Percentiles rank a stretch among this genome's conserved stretches.
phyloP scores from a whole-genome alignment of 2,797 vertebrate genomes.

The Acanthopagrus latus region DNA sequence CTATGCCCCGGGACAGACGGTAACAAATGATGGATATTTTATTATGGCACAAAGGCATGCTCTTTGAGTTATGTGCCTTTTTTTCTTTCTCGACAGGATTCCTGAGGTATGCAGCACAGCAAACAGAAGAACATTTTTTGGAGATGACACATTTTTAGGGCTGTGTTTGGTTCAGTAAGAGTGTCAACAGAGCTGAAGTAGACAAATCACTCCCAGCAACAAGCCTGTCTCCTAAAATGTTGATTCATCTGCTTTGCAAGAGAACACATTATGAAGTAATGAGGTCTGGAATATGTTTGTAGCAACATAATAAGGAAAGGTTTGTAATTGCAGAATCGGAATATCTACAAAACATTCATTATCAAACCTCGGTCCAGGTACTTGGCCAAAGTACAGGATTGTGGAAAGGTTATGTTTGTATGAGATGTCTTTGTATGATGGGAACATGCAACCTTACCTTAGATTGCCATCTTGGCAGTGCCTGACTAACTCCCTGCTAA shows the following conservation, averaged over 20 bases:
- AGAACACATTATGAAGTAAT: neutral
- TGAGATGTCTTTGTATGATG: no score
- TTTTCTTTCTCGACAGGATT: constrained; percentile 33
- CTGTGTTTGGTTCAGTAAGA: constrained; percentile 19
- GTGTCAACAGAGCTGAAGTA: constrained; percentile 10
- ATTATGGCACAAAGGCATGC: constrained; percentile 41
- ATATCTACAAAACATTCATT: neutral
- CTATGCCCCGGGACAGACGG: constrained; percentile 38
- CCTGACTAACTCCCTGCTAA: no score
- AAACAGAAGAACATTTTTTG: constrained; percentile 47
- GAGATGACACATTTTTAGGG: constrained; percentile 43
- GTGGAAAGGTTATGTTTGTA: no score
- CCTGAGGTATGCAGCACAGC: constrained; percentile 20
- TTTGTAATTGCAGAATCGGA: neutral
- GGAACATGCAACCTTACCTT: no score
- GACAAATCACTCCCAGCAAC: neutral
- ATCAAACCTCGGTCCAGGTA: neutral
- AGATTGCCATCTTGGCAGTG: no score
- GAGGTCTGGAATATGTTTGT: neutral
- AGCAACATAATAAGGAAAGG: neutral
- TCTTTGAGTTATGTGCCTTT: constrained; percentile 46
- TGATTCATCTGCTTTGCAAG: neutral
- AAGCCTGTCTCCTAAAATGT: neutral
- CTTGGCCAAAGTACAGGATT: neutral
- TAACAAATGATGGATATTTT: constrained; percentile 59